Evolutionary conservation across 1,140 invertebrate genomes (phyloP).

Genomic region (Meloidogyne hapla): DNA sequence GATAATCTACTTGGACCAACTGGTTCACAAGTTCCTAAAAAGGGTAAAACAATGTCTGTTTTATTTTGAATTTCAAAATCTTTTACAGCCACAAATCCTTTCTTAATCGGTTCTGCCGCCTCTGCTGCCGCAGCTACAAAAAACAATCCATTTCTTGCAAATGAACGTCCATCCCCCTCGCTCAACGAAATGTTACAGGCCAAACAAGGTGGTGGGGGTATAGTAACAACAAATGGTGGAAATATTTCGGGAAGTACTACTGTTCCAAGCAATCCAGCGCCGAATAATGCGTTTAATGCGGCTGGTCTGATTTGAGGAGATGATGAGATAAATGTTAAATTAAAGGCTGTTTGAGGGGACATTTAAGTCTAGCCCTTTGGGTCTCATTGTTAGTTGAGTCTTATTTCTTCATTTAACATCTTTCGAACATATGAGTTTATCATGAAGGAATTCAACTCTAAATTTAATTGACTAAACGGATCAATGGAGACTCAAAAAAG

Average conservation of each 20-base stretch:
- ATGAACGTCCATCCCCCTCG: conserved; percentile 58
- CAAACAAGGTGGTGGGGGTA: conserved; percentile 22
- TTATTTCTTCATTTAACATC: no score
- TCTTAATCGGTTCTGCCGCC: conserved; percentile 45
- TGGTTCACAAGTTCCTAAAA: conserved; percentile 5
- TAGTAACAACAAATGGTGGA: neutral
- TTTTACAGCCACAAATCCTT: conserved; percentile 56
- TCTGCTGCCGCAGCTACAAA: conserved; percentile 37
- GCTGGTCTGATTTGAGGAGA: neutral
- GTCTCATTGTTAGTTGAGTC: no score
- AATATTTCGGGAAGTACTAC: neutral
- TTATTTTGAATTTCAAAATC: conserved; percentile 6
- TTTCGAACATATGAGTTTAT: no score
- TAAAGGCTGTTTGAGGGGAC: no score
- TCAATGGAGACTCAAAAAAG: no score
- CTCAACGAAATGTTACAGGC: conserved; percentile 60
- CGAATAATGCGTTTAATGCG: neutral
- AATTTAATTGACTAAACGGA: no score
- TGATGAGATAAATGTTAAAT: no score
- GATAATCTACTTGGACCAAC: conserved; percentile 81
- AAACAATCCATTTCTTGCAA: conserved; percentile 60
- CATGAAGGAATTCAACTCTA: no score
- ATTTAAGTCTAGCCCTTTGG: no score
- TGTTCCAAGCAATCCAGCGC: neutral
- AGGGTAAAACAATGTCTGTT: no score